Percentiles rank a stretch among this genome's conserved stretches.
Conservation (phyloP, 2,113 vertebrate species). For the Columba livia region DNA sequence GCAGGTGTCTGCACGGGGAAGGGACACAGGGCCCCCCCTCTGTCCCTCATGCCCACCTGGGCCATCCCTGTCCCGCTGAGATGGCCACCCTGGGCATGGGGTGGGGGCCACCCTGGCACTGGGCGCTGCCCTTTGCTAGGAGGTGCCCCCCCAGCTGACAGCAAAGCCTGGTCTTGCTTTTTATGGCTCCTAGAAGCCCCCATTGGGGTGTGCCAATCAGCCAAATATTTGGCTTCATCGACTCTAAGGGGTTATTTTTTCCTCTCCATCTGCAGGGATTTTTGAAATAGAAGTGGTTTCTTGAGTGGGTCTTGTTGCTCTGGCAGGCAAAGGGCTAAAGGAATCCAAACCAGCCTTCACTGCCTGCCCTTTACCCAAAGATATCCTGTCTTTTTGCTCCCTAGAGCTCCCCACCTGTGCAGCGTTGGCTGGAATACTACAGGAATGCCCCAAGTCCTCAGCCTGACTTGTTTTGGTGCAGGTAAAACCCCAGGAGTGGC, state of each 20-base stretch:
- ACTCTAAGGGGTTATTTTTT: neutral
- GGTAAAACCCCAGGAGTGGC: neutral
- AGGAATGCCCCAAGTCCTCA: neutral
- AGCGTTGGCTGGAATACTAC: accelerated
- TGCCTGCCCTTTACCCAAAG: neutral
- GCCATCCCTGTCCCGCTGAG: neutral
- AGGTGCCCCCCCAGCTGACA: neutral
- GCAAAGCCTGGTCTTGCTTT: neutral
- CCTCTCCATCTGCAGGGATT: neutral
- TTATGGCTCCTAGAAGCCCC: neutral
- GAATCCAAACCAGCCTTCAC: neutral
- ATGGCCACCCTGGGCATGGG: neutral
- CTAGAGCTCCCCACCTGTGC: neutral
- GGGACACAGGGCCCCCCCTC: neutral
- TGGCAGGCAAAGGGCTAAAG: neutral
- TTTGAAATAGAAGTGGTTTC: neutral
- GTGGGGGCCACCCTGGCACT: neutral
- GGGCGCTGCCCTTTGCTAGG: neutral
- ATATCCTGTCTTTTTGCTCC: neutral
- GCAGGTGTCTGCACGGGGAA: too few species aligned
- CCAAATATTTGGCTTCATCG: neutral
- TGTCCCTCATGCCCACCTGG: neutral
- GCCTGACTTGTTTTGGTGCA: neutral
- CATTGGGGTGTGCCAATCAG: neutral
- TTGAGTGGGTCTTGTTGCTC: neutral